phyloP scores from a whole-genome alignment of 2,888 invertebrate species.

The Macaria liturata region DNA sequence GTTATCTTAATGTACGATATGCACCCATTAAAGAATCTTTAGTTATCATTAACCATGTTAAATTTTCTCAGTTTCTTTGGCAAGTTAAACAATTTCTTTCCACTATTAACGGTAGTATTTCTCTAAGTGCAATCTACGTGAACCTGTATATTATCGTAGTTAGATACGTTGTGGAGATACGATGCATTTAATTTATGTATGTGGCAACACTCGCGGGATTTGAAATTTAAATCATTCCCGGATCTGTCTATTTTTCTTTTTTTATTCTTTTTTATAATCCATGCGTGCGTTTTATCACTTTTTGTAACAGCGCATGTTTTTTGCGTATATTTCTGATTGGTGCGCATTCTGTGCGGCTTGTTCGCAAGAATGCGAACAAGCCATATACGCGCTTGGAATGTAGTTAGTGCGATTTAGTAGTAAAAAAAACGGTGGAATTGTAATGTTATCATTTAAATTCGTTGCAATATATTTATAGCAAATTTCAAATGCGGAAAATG shows the following conservation, averaged over 20 bases:
- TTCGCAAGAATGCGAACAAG: neutral
- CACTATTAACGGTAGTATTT: neutral
- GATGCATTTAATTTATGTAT: slow-evolving; percentile 78
- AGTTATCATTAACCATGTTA: too few species aligned
- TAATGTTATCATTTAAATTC: neutral
- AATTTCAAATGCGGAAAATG: too few species aligned
- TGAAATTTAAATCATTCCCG: slow-evolving; percentile 35
- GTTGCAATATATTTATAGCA: neutral
- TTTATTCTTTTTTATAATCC: slow-evolving; percentile 9
- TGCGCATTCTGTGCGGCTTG: slow-evolving; percentile 1
- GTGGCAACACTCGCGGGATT: slow-evolving; percentile 50
- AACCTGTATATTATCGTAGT: slow-evolving; percentile 74
- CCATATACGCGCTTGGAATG: neutral
- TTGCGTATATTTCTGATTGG: slow-evolving; percentile 8
- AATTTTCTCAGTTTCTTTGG: too few species aligned
- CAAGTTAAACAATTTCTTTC: too few species aligned
- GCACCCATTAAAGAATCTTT: too few species aligned
- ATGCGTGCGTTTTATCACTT: slow-evolving; percentile 27
- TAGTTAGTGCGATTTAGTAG: slow-evolving; percentile 9
- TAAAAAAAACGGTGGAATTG: neutral
- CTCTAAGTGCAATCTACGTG: slow-evolving; percentile 64
- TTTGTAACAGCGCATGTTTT: slow-evolving; percentile 24
- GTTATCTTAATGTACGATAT: too few species aligned
- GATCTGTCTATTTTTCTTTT: slow-evolving; percentile 16
- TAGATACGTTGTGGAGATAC: slow-evolving; percentile 72